Percentiles rank a stretch among this genome's conserved stretches.
Conservation (phyloP, 2,797 vertebrate genomes). For the Scolopax rusticola region DNA sequence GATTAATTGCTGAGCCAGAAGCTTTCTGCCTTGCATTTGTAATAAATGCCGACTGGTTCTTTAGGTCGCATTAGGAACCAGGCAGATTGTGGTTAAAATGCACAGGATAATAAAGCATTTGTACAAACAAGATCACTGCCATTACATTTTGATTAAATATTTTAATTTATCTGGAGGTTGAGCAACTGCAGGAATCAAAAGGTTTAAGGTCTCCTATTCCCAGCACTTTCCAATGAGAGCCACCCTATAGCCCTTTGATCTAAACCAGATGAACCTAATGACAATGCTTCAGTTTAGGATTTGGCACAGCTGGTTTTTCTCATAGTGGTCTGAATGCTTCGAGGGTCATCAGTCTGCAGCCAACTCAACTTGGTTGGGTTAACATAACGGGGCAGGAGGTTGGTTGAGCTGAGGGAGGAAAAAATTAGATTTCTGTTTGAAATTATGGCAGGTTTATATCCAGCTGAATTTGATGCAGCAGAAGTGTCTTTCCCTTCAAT, state of each 20-base stretch:
- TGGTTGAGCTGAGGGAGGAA: background rate
- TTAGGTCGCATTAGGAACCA: conserved; percentile 78
- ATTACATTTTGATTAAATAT: conserved; percentile 81
- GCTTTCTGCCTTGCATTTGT: conserved; percentile 88
- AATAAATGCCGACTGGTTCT: conserved; percentile 82
- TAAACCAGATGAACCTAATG: conserved; percentile 49
- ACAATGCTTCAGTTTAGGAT: conserved; percentile 8
- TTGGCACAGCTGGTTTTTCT: conserved; percentile 57
- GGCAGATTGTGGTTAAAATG: conserved; percentile 73
- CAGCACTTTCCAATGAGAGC: background rate
- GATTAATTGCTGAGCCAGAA: conserved; percentile 95
- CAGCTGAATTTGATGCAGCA: background rate
- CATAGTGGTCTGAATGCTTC: background rate
- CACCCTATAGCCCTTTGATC: conserved; percentile 20
- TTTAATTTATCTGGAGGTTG: conserved; percentile 75
- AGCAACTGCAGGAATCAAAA: conserved; percentile 39
- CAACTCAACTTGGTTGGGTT: background rate
- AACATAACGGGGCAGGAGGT: background rate
- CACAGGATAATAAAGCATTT: conserved; percentile 76
- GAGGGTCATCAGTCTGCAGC: background rate
- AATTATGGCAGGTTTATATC: background rate
- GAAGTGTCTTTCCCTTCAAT: background rate
- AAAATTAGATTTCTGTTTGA: conserved; percentile 4
- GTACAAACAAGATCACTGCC: conserved; percentile 76
- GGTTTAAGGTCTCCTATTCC: conserved; percentile 26